Conservation (phyloP, 2,888 invertebrate genomes). For the Colletes collaris region DNA sequence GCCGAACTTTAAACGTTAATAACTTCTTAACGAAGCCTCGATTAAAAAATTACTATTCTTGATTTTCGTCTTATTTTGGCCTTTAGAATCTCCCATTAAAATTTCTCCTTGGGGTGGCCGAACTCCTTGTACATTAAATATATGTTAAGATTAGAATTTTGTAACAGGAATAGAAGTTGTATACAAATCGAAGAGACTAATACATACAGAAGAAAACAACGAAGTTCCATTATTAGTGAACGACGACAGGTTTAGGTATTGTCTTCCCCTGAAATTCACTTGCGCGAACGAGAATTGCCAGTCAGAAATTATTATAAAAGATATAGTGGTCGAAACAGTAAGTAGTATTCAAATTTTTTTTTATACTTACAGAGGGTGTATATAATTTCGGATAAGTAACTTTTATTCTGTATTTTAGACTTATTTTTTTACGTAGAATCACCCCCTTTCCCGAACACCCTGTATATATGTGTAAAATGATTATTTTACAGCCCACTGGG, state of each 20-base stretch:
- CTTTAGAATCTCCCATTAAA: too few species aligned
- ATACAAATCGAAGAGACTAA: constrained; percentile 75
- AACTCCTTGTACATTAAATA: background rate
- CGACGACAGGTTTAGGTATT: constrained; percentile 85
- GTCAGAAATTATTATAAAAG: constrained; percentile 83
- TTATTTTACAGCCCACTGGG: constrained; percentile 81
- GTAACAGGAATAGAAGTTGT: constrained; percentile 69
- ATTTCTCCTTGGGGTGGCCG: too few species aligned
- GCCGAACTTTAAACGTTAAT: too few species aligned
- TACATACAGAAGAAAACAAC: constrained; percentile 69
- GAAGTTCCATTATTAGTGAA: constrained; percentile 79
- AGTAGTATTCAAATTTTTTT: constrained; percentile 61
- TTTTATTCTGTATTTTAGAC: constrained; percentile 68
- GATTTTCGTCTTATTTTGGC: too few species aligned
- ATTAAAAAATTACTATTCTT: too few species aligned
- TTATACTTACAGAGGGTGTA: constrained; percentile 77
- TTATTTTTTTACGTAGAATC: background rate
- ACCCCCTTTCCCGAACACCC: too few species aligned
- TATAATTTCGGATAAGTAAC: constrained; percentile 32
- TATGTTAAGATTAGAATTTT: constrained; percentile 32
- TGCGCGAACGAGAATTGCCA: constrained; percentile 83
- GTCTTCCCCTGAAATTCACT: constrained; percentile 87
- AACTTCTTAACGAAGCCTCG: too few species aligned
- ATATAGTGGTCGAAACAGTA: constrained; percentile 79
- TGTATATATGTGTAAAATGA: constrained; percentile 58